phyloP scores from a whole-genome alignment of 2,888 invertebrate genomes.

The Caenorhabditis wallacei region DNA sequence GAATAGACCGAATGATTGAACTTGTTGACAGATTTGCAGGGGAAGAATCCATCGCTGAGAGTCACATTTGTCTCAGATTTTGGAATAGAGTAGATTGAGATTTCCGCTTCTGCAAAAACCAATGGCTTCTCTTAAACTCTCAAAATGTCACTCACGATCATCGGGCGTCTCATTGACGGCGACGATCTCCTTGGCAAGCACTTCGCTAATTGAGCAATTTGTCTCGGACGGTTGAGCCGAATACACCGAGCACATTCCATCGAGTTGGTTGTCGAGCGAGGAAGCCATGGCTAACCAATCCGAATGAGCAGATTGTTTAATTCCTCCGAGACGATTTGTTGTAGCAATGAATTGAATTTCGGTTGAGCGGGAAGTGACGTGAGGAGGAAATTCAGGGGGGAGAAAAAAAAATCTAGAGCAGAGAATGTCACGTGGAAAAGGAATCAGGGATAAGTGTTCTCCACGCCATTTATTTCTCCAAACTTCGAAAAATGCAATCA shows the following conservation, averaged over 20 bases:
- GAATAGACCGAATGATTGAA: constrained; percentile 45
- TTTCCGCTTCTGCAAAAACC: constrained; percentile 27
- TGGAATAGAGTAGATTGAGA: constrained; percentile 39
- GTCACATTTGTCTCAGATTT: constrained; percentile 61
- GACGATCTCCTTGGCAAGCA: constrained; percentile 35
- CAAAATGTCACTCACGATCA: constrained; percentile 7
- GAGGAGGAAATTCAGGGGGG: neutral
- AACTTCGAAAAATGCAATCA: neutral
- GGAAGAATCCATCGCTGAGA: constrained; percentile 30
- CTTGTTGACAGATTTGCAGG: constrained; percentile 37
- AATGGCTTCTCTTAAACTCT: no score
- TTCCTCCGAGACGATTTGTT: constrained; percentile 3
- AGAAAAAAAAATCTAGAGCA: neutral
- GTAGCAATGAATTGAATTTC: constrained; percentile 6
- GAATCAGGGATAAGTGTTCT: neutral
- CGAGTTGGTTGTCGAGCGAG: constrained; percentile 51
- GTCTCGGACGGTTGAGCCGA: constrained; percentile 62
- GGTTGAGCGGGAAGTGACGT: neutral
- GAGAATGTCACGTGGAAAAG: constrained; percentile 7
- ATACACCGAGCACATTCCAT: constrained; percentile 59
- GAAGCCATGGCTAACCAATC: constrained; percentile 56
- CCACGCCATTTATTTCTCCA: neutral
- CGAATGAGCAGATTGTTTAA: constrained; percentile 35
- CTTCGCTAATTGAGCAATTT: constrained; percentile 59
- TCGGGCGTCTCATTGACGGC: constrained; percentile 50